Percentiles rank a stretch among this genome's conserved stretches.
phyloP scores from a whole-genome alignment of 2,113 vertebrate genomes.

The Ciconia boyciana region DNA sequence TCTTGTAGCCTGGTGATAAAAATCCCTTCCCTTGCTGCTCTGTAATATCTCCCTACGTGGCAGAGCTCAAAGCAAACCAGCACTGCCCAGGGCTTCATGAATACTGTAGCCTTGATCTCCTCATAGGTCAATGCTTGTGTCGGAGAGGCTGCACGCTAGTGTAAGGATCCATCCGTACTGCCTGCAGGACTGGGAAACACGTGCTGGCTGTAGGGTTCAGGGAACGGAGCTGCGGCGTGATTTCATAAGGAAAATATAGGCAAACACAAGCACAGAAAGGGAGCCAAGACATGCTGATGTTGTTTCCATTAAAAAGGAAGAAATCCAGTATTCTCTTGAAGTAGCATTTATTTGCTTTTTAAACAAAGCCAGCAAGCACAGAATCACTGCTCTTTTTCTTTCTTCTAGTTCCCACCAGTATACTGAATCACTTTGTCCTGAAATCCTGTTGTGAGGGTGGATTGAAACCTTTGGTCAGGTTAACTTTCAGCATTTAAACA shows the following conservation, averaged over 20 bases:
- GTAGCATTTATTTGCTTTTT: neutral
- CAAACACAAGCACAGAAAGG: neutral
- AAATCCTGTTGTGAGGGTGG: neutral
- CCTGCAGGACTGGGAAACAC: neutral
- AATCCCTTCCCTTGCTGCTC: neutral
- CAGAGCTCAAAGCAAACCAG: neutral
- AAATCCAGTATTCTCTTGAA: neutral
- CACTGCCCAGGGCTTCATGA: neutral
- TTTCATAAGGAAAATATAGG: neutral
- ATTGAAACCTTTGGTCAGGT: neutral
- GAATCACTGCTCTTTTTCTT: neutral
- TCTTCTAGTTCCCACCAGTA: neutral
- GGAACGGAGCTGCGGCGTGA: rapidly evolving
- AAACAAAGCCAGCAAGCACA: neutral
- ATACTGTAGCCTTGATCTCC: neutral
- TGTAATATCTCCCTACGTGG: rapidly evolving
- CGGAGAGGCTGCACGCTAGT: neutral
- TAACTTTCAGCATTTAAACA: neutral
- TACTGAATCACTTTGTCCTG: neutral
- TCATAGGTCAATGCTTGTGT: neutral
- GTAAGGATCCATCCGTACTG: neutral
- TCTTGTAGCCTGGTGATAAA: neutral
- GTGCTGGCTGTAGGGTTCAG: neutral
- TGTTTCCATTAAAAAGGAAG: neutral
- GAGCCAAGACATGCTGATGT: neutral